Percentiles rank a stretch among this genome's conserved stretches.
phyloP scores from a whole-genome alignment of 2,797 vertebrate genomes.

The Oreochromis mossambicus region DNA sequence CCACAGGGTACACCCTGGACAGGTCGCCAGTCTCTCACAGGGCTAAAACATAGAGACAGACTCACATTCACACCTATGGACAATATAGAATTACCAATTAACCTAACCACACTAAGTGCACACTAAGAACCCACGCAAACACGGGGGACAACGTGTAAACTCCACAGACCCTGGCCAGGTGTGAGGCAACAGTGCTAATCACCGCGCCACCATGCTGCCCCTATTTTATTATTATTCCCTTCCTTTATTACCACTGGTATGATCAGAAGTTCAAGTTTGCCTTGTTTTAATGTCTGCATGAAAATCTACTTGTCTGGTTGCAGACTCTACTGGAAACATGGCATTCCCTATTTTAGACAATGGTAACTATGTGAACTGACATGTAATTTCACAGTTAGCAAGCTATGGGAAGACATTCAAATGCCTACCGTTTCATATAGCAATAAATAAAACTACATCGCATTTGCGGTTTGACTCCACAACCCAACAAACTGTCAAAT shows the following conservation, averaged over 20 bases:
- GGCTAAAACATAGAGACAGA: background rate
- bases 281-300: background rate
- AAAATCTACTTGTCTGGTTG: fast-evolving
- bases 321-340: background rate
- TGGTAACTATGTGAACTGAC: fast-evolving
- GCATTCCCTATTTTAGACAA: no score
- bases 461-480: background rate
- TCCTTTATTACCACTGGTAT: background rate
- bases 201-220: background rate
- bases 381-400: background rate
- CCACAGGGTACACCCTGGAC: background rate
- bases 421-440: background rate
- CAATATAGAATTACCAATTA: background rate
- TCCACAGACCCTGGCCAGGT: fast-evolving
- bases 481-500: background rate
- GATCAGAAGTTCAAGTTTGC: background rate
- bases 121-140: background rate
- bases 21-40: fast-evolving
- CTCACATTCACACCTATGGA: fast-evolving
- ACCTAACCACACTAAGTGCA: fast-evolving
- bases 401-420: background rate
- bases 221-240: background rate
- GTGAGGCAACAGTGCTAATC: background rate
- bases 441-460: background rate
- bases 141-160: background rate